Evolutionary conservation across 2,888 invertebrate genomes (phyloP).

Genomic region (Caenorhabditis doughertyi): DNA sequence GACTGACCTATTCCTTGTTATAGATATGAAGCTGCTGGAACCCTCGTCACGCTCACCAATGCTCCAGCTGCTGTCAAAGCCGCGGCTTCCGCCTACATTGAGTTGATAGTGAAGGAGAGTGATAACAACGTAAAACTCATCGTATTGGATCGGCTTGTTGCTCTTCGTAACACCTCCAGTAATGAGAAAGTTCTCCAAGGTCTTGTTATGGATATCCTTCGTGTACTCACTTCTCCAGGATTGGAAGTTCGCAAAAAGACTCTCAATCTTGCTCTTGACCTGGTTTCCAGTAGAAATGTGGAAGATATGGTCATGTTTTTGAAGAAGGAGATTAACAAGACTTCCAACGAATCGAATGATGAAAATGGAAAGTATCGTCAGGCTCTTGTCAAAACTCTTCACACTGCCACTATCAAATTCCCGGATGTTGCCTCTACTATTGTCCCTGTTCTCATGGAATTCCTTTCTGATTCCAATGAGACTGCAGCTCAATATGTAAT

Average conservation of each 20-base stretch:
- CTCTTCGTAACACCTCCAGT: conserved; percentile 87
- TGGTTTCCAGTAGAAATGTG: conserved; percentile 93
- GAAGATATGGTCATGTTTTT: conserved; percentile 87
- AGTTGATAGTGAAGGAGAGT: conserved; percentile 98
- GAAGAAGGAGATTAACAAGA: conserved; percentile 82
- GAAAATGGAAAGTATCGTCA: conserved; percentile 95
- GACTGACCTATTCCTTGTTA: too few species aligned
- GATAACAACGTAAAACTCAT: conserved; percentile 99
- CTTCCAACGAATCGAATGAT: conserved; percentile 87
- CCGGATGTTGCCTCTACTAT: conserved; percentile 95
- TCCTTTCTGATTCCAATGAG: conserved; percentile 87
- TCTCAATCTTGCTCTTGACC: conserved; percentile 90
- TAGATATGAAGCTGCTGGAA: conserved; percentile 94
- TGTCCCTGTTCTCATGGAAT: conserved; percentile 93
- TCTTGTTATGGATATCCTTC: conserved; percentile 96
- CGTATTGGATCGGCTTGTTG: conserved; percentile 93
- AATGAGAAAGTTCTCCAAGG: conserved; percentile 85
- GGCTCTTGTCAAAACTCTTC: conserved; percentile 94
- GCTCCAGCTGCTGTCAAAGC: conserved; percentile 98
- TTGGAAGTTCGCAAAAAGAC: conserved; percentile 90
- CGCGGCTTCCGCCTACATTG: conserved; percentile 98
- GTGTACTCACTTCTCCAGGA: conserved; percentile 85
- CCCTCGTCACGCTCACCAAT: conserved; percentile 95
- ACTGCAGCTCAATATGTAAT: conserved; percentile 95
- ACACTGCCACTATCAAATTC: conserved; percentile 86